Evolutionary conservation across 2,113 vertebrate genomes (phyloP), one percentile per base, ranked within the genome.

Genomic region (Bufo gargarizans): DNA sequence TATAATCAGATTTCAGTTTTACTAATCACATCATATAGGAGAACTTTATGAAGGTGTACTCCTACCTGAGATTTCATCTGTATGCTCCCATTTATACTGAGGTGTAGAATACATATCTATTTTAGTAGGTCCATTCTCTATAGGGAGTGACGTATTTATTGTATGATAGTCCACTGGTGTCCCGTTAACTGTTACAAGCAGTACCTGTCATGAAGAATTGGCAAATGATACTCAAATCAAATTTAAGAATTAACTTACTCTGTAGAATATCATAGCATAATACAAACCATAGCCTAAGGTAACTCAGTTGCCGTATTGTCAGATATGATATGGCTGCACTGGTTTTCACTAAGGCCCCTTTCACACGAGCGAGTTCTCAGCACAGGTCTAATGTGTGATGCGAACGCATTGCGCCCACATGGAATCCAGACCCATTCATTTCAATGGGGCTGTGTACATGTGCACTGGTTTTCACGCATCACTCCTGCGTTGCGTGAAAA

Each of bases 71-170:
- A 77, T 74, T 8, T 94, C 93, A 7, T 91, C 92, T 0, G 93
- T 88, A 50, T 94, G 94, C 63, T 97, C 96, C 94, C 95, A 95
- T 90, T 97, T 97, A 92, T 99, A 99, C 90, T 97, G 97, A 0
- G 98, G 98, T 47, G 96, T 99, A 77, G 97, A 97, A 89, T 98
- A 99, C 88, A 97, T 4, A 77, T 99, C 97, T n/a, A 95, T 87
- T 91, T 95, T 95, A 87, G 94, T 92, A 0, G 98, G 98, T n/a
- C 98, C 97, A 0, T 99, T 99, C 81, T 97, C 97, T 9, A 95
- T 86, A 0, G 96, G 94, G 33, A 95, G 93, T 0, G 92, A 85
- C 0, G 97, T 93, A 59, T 92, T 95, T 85, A 96, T 94, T 82
- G 90, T 93, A 89, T 95, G 94, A 56, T 97, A 99, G 86, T 98